These are phyloP conservation scores for Gerris lacustris DNA, from an alignment of 2,888 invertebrate species.

Conservation along the genomic window DNA sequence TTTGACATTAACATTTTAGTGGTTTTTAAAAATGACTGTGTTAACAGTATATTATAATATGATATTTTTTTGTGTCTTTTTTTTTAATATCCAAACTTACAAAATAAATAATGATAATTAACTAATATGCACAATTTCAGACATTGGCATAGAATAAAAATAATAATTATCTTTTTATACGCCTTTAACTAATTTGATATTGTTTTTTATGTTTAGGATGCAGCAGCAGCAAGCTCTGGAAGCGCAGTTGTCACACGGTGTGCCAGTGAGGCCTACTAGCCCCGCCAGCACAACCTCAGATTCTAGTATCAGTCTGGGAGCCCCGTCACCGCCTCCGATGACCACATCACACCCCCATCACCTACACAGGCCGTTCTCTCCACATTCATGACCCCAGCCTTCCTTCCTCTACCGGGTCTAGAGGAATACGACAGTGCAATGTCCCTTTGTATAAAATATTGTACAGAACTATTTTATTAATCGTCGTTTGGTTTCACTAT, in stretches of 20 bases:
- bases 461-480: conserved; percentile 14
- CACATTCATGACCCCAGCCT: conserved; percentile 18
- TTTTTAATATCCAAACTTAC: too few species aligned
- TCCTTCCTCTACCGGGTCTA: conserved; percentile 19
- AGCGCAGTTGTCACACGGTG: conserved; percentile 32
- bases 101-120: too few species aligned
- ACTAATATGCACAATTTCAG: too few species aligned
- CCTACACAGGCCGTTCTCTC: conserved; percentile 16
- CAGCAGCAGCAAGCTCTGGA: conserved; percentile 34
- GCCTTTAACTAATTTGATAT: too few species aligned
- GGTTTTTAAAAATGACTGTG: too few species aligned
- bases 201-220: conserved; percentile 31
- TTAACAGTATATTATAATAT: too few species aligned
- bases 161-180: too few species aligned
- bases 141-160: too few species aligned
- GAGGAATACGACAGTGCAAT: neutral
- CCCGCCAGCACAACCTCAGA: conserved; percentile 32
- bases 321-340: conserved; percentile 31
- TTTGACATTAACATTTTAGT: too few species aligned
- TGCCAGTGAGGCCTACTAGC: conserved; percentile 30
- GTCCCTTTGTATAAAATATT: conserved; percentile 19
- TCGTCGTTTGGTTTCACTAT: too few species aligned
- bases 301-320: conserved; percentile 32
- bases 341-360: conserved; percentile 29
- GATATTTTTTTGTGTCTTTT: too few species aligned